Conservation (phyloP, 2,113 vertebrate species). For the Phocoena sinus region DNA sequence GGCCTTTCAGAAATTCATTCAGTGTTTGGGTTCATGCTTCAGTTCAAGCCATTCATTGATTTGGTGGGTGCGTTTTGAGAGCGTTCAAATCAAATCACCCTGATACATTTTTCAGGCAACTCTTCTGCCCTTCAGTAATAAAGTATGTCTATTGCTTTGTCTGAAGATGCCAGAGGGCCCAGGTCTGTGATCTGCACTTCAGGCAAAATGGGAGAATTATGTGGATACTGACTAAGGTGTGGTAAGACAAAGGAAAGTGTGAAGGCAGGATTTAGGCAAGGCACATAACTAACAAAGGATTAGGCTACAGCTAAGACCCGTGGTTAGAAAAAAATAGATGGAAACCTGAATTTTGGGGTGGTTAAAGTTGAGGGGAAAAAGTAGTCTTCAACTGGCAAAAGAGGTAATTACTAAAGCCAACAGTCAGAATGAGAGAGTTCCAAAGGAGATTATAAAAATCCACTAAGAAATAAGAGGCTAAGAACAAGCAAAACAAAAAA, state of each 20-base stretch:
- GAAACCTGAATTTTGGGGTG: neutral
- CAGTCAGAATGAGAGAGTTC: neutral
- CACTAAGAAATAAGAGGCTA: neutral
- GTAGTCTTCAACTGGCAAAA: neutral
- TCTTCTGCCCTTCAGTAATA: neutral
- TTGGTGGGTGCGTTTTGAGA: neutral
- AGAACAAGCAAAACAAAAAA: neutral
- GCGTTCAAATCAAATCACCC: slow-evolving; percentile 1
- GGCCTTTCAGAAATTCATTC: neutral
- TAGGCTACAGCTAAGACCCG: neutral
- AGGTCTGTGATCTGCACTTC: neutral
- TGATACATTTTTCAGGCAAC: neutral
- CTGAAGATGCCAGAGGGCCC: neutral
- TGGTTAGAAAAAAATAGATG: neutral
- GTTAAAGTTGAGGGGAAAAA: neutral
- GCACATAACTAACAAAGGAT: neutral
- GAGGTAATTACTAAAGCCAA: neutral
- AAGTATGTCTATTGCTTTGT: neutral
- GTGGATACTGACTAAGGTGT: neutral
- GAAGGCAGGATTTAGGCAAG: neutral
- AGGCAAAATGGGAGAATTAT: neutral
- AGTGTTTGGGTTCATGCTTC: slow-evolving; percentile 21
- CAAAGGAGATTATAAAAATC: neutral
- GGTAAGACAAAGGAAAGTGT: neutral
- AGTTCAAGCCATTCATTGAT: slow-evolving; percentile 5